Base-by-base conservation (phyloP, 92 coral and sea anemone genomes). In the Phenganax stokvisi region DNA sequence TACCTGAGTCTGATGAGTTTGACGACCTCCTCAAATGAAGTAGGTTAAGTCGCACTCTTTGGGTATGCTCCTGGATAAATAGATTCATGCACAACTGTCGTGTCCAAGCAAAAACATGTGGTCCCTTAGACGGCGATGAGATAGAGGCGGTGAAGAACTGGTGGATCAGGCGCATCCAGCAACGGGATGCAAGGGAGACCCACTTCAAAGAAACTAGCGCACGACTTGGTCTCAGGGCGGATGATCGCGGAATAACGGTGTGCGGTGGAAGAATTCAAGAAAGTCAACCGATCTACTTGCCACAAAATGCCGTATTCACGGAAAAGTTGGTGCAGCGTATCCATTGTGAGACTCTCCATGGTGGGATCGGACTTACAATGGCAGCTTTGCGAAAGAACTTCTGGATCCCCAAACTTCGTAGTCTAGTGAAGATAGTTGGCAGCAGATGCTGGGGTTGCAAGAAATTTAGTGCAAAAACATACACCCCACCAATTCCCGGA, bases 281-380 rank as follows among this genome's bases (percentile, higher is more conserved):
- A 51, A 28, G 53, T 15, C 29, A 28, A 10, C 81, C 62, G 12
- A 78, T 85, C 31, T 72, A 72, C 69, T 65, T 83, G 54, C 86
- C 86, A 6, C 65, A 65, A 57, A 15, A 44, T 15, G 73, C 47
- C 15, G 70, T 12, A 65, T 64, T 84, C 60, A 84, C 83, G 3
- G 63, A 12, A 65, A 84, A 84, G 63, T 29, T 84, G 68, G 75
- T 84, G 64, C 83, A 75, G 62, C 83, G 56, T 25, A 75, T 75
- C 20, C 83, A 84, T n/a, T 55, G 83, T 57, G 68, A 76, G 70
- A 84, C 77, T 6, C 77, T 65, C 8, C 86, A 84, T 51, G 82
- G 86, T 55, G 86, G 88, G 31, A 85, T 85, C 9, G 77, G 28
- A 9, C 74, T 85, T 28, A 86, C 86, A 68, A 82, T 76, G 89